Evolutionary conservation across 1,140 invertebrate genomes (phyloP).

Genomic region (Drosophila miranda): DNA sequence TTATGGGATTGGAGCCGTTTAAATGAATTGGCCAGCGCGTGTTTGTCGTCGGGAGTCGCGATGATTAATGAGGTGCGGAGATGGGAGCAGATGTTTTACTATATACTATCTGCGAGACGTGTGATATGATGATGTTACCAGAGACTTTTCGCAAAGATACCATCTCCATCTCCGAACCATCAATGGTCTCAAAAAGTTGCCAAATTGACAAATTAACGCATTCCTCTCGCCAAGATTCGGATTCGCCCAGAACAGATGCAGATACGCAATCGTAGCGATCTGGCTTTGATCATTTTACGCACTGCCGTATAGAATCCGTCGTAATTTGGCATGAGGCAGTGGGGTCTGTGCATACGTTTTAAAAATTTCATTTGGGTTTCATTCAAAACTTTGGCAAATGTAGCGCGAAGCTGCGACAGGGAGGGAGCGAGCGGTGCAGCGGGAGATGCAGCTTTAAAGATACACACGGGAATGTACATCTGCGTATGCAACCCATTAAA

Average conservation of each 20-base stretch:
- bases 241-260: constrained; percentile 30
- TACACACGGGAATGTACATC: constrained; percentile 11
- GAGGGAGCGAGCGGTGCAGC: not conserved
- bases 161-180: too few relatives aligned
- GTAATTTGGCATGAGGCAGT: constrained; percentile 48
- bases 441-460: not conserved
- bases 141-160: constrained; percentile 4
- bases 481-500: constrained; percentile 56
- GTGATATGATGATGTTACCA: not conserved
- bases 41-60: constrained; percentile 48
- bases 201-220: constrained; percentile 43
- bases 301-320: constrained; percentile 43
- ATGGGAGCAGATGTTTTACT: constrained; percentile 44
- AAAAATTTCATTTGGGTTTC: constrained; percentile 49
- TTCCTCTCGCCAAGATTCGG: constrained; percentile 19
- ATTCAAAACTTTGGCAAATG: constrained; percentile 53
- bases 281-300: constrained; percentile 76
- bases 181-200: constrained; percentile 14
- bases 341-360: constrained; percentile 17
- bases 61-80: constrained; percentile 60
- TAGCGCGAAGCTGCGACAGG: constrained; percentile 34
- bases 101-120: constrained; percentile 16
- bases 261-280: constrained; percentile 26
- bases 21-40: constrained; percentile 55
- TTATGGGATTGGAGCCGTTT: constrained; percentile 30